Conservation (phyloP, 2,888 invertebrate genomes). For the Bombylius major region DNA sequence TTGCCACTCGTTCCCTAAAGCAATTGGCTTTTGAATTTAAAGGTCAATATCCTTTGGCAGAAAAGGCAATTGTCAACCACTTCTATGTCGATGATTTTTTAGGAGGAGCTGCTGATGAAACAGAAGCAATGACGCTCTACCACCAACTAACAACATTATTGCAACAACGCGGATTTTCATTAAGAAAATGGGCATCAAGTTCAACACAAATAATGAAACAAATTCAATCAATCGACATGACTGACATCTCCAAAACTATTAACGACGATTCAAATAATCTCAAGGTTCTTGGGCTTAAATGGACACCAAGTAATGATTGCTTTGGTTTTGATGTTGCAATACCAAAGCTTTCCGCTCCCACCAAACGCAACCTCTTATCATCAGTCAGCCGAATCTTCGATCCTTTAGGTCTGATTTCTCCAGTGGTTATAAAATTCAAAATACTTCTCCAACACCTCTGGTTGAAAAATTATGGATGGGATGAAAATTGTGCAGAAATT, state of each 20-base stretch:
- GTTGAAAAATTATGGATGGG: neutral
- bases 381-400: neutral
- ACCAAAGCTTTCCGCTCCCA: too few relatives aligned
- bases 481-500: neutral
- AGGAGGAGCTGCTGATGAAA: neutral
- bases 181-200: neutral
- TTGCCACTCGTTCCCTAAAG: slow-evolving; percentile 13
- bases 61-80: neutral
- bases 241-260: neutral
- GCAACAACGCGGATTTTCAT: neutral
- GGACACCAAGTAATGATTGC: neutral
- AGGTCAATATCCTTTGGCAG: neutral
- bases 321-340: neutral
- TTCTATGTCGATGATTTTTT: neutral
- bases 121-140: neutral
- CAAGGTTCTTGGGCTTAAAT: neutral
- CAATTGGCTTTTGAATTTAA: slow-evolving; percentile 10
- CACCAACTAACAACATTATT: neutral
- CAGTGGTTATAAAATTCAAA: neutral
- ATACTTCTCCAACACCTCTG: neutral
- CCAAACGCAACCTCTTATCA: neutral
- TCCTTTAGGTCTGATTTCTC: neutral
- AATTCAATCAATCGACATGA: neutral
- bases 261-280: neutral
- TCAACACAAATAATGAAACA: neutral